Percentiles rank a stretch among this genome's conserved stretches.
Conservation (phyloP, 1,140 invertebrate genomes). For the Euborellia annulipes region DNA sequence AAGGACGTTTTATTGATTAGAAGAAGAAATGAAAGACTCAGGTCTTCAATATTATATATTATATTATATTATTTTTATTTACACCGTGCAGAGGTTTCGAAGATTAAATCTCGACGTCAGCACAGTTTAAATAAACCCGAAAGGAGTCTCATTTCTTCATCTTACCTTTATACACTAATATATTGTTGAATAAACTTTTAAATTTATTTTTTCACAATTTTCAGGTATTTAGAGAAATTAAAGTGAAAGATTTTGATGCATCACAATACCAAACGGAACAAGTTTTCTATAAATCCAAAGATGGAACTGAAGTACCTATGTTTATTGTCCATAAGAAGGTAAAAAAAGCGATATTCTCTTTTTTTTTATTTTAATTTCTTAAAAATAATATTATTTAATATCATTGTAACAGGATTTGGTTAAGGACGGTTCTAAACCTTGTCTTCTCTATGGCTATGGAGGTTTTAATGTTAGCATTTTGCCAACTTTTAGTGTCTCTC, state of each 20-base stretch:
- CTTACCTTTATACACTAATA: conserved; percentile 1
- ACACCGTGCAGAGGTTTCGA: no score
- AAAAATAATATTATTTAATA: conserved; percentile 8
- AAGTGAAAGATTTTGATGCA: conserved; percentile 69
- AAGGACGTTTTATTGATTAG: no score
- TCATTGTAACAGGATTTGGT: conserved; percentile 33
- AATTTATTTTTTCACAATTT: conserved; percentile 20
- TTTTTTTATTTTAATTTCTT: conserved; percentile 1
- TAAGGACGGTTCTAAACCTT: conserved; percentile 54
- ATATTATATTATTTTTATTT: no score
- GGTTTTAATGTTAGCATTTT: conserved; percentile 89
- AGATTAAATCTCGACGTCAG: no score
- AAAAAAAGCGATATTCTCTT: no score
- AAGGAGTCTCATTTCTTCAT: conserved; percentile 7
- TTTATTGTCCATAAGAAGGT: conserved; percentile 82
- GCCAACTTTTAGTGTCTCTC: conserved; percentile 66
- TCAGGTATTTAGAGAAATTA: conserved; percentile 68
- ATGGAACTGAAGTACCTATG: conserved; percentile 94
- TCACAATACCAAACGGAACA: conserved; percentile 71
- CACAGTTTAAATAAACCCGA: no score
- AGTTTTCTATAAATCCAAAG: conserved; percentile 88
- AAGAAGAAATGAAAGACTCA: no score
- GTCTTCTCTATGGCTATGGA: conserved; percentile 90
- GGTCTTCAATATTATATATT: no score
- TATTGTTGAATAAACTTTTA: neutral